Evolutionary conservation across 2,888 invertebrate genomes (phyloP).

Genomic region (Hecatera dysodea): DNA sequence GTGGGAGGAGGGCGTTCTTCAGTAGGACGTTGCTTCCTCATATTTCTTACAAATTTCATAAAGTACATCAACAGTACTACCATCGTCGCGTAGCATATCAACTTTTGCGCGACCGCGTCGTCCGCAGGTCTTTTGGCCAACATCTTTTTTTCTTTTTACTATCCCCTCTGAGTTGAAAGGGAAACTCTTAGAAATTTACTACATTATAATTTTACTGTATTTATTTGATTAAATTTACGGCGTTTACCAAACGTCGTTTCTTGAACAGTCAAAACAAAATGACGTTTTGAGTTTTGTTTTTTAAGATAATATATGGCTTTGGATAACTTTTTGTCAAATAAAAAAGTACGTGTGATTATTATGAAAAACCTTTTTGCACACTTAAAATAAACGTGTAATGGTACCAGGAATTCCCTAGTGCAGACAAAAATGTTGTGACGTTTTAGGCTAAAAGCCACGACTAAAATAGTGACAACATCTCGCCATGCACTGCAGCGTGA

Average conservation of each 20-base stretch:
- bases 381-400: neutral
- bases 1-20: neutral
- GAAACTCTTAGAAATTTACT: conserved; percentile 45
- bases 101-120: conserved; percentile 64
- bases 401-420: neutral
- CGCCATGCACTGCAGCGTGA: neutral
- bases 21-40: conserved; percentile 34
- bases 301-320: neutral
- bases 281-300: conserved; percentile 17
- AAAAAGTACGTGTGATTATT: conserved; percentile 24
- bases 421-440: conserved; percentile 8
- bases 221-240: conserved; percentile 36
- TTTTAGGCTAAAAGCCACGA: conserved; percentile 28
- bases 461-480: neutral
- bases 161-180: conserved; percentile 10
- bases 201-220: conserved; percentile 54
- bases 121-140: conserved; percentile 73
- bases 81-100: conserved; percentile 70
- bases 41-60: conserved; percentile 69
- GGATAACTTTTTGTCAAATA: neutral
- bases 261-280: conserved; percentile 22
- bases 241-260: conserved; percentile 21
- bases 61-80: conserved; percentile 70
- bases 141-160: conserved; percentile 66
- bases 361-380: conserved; percentile 1